These are phyloP conservation scores for Cyanistes caeruleus DNA, from an alignment of 2,113 vertebrate genomes.

Conservation along the genomic window DNA sequence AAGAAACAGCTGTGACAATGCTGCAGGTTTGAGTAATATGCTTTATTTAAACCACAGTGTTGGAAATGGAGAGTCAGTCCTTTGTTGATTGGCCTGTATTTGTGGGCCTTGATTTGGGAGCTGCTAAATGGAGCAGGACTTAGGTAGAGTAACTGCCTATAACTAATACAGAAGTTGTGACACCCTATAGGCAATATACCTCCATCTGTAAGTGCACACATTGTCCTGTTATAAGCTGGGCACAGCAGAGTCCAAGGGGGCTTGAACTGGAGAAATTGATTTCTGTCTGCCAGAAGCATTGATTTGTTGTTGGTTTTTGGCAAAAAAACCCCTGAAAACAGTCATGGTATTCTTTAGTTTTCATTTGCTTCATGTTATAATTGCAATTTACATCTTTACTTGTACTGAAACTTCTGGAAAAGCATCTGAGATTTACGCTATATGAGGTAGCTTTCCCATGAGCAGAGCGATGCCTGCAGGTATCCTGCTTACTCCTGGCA, in stretches of 20 bases:
- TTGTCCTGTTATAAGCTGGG: not conserved
- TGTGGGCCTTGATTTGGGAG: not conserved
- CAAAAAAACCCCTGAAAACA: not conserved
- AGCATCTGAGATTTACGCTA: not conserved
- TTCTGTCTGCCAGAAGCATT: not conserved
- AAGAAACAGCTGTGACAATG: slow-evolving; percentile 13
- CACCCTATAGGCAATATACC: no score
- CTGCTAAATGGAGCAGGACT: not conserved
- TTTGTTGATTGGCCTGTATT: not conserved
- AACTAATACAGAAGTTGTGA: not conserved
- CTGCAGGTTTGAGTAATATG: not conserved
- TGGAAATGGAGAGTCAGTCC: not conserved
- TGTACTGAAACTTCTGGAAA: not conserved
- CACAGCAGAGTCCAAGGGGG: not conserved
- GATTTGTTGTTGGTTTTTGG: not conserved
- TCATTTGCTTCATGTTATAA: not conserved
- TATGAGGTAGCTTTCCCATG: not conserved
- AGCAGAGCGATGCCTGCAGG: not conserved
- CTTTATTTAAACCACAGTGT: slow-evolving; percentile 13
- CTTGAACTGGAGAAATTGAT: not conserved
- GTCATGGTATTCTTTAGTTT: not conserved
- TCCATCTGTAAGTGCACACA: not conserved
- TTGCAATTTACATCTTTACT: not conserved
- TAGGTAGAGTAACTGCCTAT: not conserved
- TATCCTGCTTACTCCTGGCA: not conserved